phyloP scores from a whole-genome alignment of 2,113 vertebrate species.

The Pionites leucogaster region DNA sequence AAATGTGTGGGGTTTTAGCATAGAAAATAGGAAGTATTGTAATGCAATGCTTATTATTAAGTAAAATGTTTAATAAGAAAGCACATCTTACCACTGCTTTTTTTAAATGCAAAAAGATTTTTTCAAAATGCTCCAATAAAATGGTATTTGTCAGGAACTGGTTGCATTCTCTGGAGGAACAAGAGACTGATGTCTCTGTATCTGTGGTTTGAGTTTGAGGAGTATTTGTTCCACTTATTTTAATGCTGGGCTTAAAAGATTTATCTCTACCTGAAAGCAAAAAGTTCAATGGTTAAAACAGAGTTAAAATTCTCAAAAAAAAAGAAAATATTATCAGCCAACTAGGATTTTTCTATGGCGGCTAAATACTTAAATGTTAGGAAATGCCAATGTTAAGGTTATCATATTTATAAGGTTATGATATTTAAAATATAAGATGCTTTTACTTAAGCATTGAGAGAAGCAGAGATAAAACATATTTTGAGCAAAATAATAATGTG shows the following conservation, averaged over 20 bases:
- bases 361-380: neutral
- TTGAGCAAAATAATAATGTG: neutral
- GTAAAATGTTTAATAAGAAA: neutral
- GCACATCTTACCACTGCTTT: conserved; percentile 83
- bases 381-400: conserved; percentile 38
- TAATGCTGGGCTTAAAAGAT: conserved; percentile 25
- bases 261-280: conserved; percentile 25
- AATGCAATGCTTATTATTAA: neutral
- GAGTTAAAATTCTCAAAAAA: neutral
- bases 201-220: conserved; percentile 4
- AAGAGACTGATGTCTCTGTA: neutral
- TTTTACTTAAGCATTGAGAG: neutral
- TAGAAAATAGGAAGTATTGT: neutral
- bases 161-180: neutral
- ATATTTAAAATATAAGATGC: conserved; percentile 15
- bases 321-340: neutral
- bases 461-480: neutral
- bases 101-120: conserved; percentile 80
- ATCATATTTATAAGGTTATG: conserved; percentile 25
- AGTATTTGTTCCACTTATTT: conserved; percentile 9
- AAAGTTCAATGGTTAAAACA: neutral
- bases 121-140: conserved; percentile 77
- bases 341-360: neutral
- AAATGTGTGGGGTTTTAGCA: neutral
- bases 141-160: neutral